phyloP scores from a whole-genome alignment of 2,113 vertebrate genomes.

The Promerops cafer region DNA sequence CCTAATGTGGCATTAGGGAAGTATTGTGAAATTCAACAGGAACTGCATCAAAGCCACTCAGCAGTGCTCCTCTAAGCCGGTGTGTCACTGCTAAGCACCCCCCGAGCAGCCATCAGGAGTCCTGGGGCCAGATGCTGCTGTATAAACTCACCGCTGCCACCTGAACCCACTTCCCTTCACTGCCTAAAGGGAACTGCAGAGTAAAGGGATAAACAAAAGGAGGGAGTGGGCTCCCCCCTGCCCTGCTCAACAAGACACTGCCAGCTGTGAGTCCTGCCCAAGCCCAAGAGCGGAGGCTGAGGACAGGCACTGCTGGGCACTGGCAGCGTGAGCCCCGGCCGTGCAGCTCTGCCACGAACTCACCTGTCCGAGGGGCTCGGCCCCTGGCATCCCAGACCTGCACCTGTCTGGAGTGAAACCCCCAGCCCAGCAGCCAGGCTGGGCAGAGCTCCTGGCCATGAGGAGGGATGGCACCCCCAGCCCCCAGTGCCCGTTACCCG shows the following conservation, averaged over 20 bases:
- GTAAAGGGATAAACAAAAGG: neutral
- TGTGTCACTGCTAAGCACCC: slow-evolving; percentile 25
- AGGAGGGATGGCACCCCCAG: neutral
- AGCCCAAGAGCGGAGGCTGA: neutral
- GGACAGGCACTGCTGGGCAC: neutral
- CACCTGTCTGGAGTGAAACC: accelerated
- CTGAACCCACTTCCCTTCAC: neutral
- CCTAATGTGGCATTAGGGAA: slow-evolving; percentile 43
- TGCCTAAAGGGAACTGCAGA: neutral
- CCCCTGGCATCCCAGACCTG: neutral
- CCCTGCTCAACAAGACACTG: neutral
- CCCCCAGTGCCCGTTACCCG: neutral
- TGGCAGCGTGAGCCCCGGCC: accelerated
- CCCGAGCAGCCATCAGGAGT: slow-evolving; percentile 13
- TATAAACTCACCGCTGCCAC: neutral
- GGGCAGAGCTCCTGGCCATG: accelerated
- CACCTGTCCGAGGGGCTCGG: neutral
- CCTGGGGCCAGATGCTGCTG: slow-evolving; percentile 38
- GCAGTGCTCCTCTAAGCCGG: slow-evolving; percentile 17
- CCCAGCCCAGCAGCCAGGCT: neutral
- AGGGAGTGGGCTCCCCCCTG: neutral
- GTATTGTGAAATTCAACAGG: slow-evolving; percentile 27
- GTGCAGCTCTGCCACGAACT: accelerated
- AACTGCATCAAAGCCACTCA: slow-evolving; percentile 34
- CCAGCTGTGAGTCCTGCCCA: neutral